Evolutionary conservation across 2,888 invertebrate genomes (phyloP).

Genomic region (Pandemis corylana): DNA sequence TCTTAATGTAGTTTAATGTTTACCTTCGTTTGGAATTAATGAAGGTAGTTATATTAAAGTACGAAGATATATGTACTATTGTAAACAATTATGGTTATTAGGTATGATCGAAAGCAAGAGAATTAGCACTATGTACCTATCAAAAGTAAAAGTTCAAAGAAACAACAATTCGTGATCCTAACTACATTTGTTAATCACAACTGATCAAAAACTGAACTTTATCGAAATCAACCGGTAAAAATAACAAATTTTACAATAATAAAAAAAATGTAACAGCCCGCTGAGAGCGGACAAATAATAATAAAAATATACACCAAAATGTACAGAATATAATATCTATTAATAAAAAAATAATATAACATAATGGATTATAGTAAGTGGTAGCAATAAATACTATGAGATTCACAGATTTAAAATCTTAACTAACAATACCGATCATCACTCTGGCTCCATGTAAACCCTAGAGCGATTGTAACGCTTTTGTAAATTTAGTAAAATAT

Average conservation of each 20-base stretch:
- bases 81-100: constrained; percentile 36
- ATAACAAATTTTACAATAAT: constrained; percentile 82
- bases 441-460: constrained; percentile 77
- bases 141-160: constrained; percentile 65
- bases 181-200: constrained; percentile 72
- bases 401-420: constrained; percentile 85
- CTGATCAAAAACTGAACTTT: constrained; percentile 68
- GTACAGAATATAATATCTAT: constrained; percentile 84
- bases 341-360: constrained; percentile 81
- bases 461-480: constrained; percentile 79
- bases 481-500: constrained; percentile 84
- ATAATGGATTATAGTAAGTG: constrained; percentile 82
- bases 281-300: constrained; percentile 80
- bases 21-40: constrained; percentile 72
- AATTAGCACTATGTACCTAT: constrained; percentile 50
- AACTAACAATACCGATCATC: constrained; percentile 83
- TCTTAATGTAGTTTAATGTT: constrained; percentile 67
- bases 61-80: constrained; percentile 46
- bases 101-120: constrained; percentile 32
- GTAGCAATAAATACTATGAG: constrained; percentile 85
- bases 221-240: constrained; percentile 76
- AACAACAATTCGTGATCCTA: constrained; percentile 70
- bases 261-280: constrained; percentile 77
- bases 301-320: constrained; percentile 85
- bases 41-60: constrained; percentile 56